Base-by-base conservation (phyloP, 1,140 invertebrate genomes). In the Ectropis grisescens region DNA sequence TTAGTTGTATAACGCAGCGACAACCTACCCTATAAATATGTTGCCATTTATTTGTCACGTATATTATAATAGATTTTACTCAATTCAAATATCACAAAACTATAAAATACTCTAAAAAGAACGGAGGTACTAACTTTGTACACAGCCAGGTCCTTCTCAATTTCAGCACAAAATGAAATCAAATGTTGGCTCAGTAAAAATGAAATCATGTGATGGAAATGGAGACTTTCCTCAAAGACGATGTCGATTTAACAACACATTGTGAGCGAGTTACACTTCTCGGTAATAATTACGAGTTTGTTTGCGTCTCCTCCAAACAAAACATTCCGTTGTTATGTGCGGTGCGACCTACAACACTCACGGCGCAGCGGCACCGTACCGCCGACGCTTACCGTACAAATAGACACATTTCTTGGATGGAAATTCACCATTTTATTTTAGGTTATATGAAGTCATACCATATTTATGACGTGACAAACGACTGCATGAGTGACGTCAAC, bases 361-460 rank as follows among this genome's bases (percentile, higher is more conserved):
- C 61, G 56, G 38, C 55, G 47, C 40, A 41, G 65, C 68, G 62
- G 55, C 60, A 57, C 42, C 55, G 47, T 41, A 40, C 66, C 70
- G 67, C 66, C 67, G 54, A 71, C 64, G 62, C 59, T 45, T 36
- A 41, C 30, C 52, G 57, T 67, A 65, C 58, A 76, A 75, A 79
- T 75, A 79, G 67, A 74, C 41, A 56, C 59, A 67, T 66, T 68
- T 74, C 67, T 68, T 64, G 67, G 67, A 61, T 71, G 59, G 56
- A 68, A 68, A 70, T 74, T 58, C 55, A 65, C 49, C 23, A 70
- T 69, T 69, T 71, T 67, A 67, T 65, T 60, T 53, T 58, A 65
- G 50, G 47, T 37, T 22, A 53, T 55, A 58, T 37, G 28, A 45
- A 45, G 38, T 47, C 48, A 39, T 47, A 55, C 13, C 40, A 42